Evolutionary conservation across 2,797 vertebrate species (phyloP), one percentile per base, ranked within the genome.

Genomic region (Phyllotis vaccarum): DNA sequence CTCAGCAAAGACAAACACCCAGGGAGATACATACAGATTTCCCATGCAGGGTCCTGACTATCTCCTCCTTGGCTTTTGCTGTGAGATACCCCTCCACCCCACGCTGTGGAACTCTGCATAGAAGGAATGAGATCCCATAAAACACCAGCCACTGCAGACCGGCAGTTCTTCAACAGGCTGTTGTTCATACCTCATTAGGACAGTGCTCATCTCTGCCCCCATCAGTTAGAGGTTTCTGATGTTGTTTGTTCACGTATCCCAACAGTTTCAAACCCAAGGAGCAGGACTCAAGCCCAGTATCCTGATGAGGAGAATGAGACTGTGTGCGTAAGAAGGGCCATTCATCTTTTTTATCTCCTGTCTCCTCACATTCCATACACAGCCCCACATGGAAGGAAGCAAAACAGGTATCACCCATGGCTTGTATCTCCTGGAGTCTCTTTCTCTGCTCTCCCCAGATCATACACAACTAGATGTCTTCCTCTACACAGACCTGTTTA

Each of bases 21-120:
- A 0, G 43, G n/a, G 7, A 27, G 22, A 2, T 74, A 7, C 0
- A 27, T 2, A 0, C 0, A 0, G 17, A 0, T 10, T 14, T 56
- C 72, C 17, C 9, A 49, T 2, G 6, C 43, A 17, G 2, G 0
- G 13, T 13, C 58, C 43, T 0, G 0, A 6, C 3, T 2, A 0
- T 27, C 27, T 21, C 49, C 37, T 24, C 6, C 56, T n/a, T 5
- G 2, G 31, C 40, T 86, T 24, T 29, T 6, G 6, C 31, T 0
- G 0, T 0, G 12, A 46, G 83, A 24, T n/a, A n/a, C n/a, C 46
- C 31, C 40, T 29, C 27, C 75, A 0, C n/a, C n/a, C n/a, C n/a
- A n/a, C n/a, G n/a, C n/a, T n/a, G 9, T 0, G 29, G 60, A 54
- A 6, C 14, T 0, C 37, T 0, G 3, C 75, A 4, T 29, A 3